Evolutionary conservation across 1,140 invertebrate species (phyloP).

Genomic region (Drosophila virilis): DNA sequence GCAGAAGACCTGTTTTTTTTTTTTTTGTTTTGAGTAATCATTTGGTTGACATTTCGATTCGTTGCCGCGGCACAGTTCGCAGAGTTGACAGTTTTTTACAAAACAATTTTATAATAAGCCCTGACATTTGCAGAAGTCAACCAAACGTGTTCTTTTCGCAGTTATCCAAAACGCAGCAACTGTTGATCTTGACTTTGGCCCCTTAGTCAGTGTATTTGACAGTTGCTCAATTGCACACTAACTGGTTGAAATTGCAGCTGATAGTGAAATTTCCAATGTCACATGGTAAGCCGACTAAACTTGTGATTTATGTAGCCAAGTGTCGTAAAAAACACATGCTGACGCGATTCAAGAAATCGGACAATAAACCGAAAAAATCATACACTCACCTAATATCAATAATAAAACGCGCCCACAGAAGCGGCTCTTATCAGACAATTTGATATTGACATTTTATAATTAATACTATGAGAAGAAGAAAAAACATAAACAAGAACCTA

Average conservation of each 20-base stretch:
- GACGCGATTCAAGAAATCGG: constrained; percentile 2
- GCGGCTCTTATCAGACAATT: constrained; percentile 43
- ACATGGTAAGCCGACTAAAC: constrained; percentile 15
- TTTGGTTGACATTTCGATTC: constrained; percentile 18
- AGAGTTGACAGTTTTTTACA: constrained; percentile 30
- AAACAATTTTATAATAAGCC: constrained; percentile 27
- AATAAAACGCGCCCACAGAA: constrained; percentile 23
- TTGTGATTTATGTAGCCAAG: constrained; percentile 24
- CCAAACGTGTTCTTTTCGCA: constrained; percentile 46
- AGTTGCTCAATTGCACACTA: constrained; percentile 15
- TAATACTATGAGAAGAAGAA: constrained; percentile 13
- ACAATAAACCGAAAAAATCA: too few relatives aligned
- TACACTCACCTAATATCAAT: constrained; percentile 11
- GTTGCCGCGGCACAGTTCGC: constrained; percentile 25
- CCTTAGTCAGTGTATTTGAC: not conserved
- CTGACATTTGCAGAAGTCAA: constrained; percentile 53
- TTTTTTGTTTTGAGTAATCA: not conserved
- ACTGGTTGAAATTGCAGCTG: constrained; percentile 13
- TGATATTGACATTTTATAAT: constrained; percentile 44
- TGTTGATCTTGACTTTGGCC: constrained; percentile 38
- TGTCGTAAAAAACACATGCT: constrained; percentile 13
- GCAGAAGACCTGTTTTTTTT: constrained; percentile 27
- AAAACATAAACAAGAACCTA: not conserved
- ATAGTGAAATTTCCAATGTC: constrained; percentile 22
- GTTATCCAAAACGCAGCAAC: not conserved